A percentile compares a stretch with the other conserved stretches of the same genome.
Conservation (phyloP, 2,797 vertebrate genomes). For the Setipinna tenuifilis region DNA sequence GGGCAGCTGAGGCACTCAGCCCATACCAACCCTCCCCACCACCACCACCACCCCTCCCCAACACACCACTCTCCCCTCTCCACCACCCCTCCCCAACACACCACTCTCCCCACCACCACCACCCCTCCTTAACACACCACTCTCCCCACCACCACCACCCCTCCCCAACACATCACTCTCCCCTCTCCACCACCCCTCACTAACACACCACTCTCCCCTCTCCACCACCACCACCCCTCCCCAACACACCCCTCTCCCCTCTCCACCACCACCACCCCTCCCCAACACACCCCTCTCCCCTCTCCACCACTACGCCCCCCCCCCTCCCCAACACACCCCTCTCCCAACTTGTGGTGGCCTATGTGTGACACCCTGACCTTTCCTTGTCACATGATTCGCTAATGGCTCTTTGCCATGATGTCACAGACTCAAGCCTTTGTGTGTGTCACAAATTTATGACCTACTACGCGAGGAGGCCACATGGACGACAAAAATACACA, state of each 20-base stretch:
- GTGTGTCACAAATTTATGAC: conserved; percentile 34
- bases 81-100: too few species aligned
- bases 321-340: neutral
- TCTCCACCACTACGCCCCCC: too few species aligned
- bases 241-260: too few species aligned
- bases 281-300: too few species aligned
- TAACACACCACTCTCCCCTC: too few species aligned
- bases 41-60: too few species aligned
- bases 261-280: too few species aligned
- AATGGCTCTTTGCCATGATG: conserved; percentile 50
- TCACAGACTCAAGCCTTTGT: conserved; percentile 39
- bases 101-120: too few species aligned
- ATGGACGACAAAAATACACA: conserved; percentile 1
- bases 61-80: too few species aligned
- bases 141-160: neutral
- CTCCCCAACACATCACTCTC: neutral
- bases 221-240: too few species aligned
- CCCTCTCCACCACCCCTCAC: too few species aligned
- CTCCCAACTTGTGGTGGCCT: neutral
- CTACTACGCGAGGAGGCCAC: neutral
- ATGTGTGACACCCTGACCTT: conserved; percentile 58
- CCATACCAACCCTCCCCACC: neutral
- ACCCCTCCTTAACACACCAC: neutral
- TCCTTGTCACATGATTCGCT: conserved; percentile 61
- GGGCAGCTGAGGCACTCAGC: neutral